These are phyloP conservation scores for Drosophila eohydei DNA, from an alignment of 2,888 invertebrate genomes.

Conservation along the genomic window DNA sequence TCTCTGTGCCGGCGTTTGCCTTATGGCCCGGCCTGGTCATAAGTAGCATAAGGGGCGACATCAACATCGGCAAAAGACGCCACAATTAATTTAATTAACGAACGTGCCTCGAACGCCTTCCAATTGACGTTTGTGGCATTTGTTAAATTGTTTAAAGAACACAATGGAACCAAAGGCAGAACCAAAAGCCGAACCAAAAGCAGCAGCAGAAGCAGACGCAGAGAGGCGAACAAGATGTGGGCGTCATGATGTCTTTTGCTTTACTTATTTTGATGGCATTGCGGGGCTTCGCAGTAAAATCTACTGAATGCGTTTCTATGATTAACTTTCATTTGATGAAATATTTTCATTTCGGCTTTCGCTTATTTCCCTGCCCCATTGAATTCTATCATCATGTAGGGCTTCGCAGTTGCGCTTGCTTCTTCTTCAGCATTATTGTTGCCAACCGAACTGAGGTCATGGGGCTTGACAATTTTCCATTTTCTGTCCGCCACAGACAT, in stretches of 20 bases:
- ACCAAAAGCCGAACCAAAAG: background rate
- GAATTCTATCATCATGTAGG: constrained; percentile 32
- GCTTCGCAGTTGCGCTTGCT: constrained; percentile 38
- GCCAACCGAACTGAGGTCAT: constrained; percentile 55
- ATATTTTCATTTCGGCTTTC: constrained; percentile 65
- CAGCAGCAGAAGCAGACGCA: background rate
- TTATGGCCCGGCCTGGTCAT: constrained; percentile 22
- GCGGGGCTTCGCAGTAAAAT: constrained; percentile 64
- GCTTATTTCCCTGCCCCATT: constrained; percentile 22
- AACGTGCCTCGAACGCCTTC: constrained; percentile 62
- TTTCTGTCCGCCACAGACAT: constrained; percentile 15
- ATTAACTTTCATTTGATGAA: constrained; percentile 73
- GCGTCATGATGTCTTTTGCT: constrained; percentile 48
- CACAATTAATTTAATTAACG: constrained; percentile 68
- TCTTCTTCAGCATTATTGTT: constrained; percentile 15
- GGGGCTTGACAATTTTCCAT: constrained; percentile 22
- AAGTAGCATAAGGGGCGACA: constrained; percentile 20
- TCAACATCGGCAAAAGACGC: constrained; percentile 40
- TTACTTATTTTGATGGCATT: constrained; percentile 61
- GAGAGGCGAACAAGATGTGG: constrained; percentile 31
- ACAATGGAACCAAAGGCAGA: constrained; percentile 5
- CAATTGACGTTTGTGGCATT: constrained; percentile 59
- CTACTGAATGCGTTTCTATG: constrained; percentile 69
- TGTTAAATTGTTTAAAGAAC: constrained; percentile 69
- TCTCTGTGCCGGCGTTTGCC: constrained; percentile 24